Evolutionary conservation across 92 coral and sea anemone genomes (phyloP), one percentile per base, ranked within the genome.

Genomic region (Nematostella vectensis): DNA sequence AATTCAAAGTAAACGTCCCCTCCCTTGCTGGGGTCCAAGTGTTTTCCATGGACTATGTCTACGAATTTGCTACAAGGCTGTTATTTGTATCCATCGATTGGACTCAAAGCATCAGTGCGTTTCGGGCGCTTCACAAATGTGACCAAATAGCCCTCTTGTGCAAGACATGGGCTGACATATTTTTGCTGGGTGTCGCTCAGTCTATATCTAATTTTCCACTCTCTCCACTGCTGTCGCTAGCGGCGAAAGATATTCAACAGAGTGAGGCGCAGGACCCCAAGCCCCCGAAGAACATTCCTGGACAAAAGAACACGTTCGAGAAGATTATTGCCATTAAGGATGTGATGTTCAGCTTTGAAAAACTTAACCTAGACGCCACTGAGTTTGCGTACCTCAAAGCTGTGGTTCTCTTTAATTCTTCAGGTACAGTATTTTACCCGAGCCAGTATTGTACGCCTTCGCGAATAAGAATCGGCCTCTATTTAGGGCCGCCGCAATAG

Each of bases 61-160:
- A 93, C 58, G 99, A 93, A 57, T 70, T 93, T 57, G 99, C 99
- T 49, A 93, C 99, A 13, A 77, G 99, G 27, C 99, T 93, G 27
- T 79, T 93, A 60, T 93, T 93, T 47, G 80, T 82, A 8, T 77
- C 99, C 9, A 81, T 93, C 15, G 99, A 93, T 47, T 93, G 99
- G 99, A 68, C 83, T 27, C 72, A 88, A 47, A 78, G 86, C 42
- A 73, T 88, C 4, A 79, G 70, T 27, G 72, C 82, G 3, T 93
- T 93, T 54, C 71, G 82, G 30, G 68, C 72, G 37, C 84, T 93
- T 47, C 71, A 61, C 24, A 81, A 65, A 29, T 29, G 61, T 49
- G 99, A 93, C 51, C 99, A 93, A 51, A 54, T 93, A 44, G 71
- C 63, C 15, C 72, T 93, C 43, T 66, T 93, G 22, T 78, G 80